Base-by-base conservation (phyloP, 2,113 vertebrate species). In the Sprattus sprattus region DNA sequence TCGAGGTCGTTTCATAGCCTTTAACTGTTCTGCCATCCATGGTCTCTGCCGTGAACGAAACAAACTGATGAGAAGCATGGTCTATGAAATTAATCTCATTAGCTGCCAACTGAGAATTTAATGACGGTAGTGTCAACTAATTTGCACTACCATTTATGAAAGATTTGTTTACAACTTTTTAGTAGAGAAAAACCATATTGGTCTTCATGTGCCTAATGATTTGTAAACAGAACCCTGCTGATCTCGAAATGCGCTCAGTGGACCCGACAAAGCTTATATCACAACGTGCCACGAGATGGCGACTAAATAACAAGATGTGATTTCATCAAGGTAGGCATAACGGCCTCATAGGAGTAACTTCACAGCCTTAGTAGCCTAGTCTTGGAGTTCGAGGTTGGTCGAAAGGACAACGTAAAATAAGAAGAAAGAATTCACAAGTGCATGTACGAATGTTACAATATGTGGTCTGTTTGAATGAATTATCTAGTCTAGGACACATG, bases 41-140 rank as follows among this genome's bases (percentile, higher is more conserved):
- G 28, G 25, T 71, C 25, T 71, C 60, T 25, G 25, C 7, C n/a
- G 15, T 75, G 25, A 75, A 13, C 2, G 71, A 78, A 32, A 78
- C 28, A 78, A 78, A 78, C 28, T 78, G 28, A 16, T 75, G 28
- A 78, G 71, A 78, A 32, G 71, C 71, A 78, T 78, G 32, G 28
- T 78, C 71, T 78, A 78, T 78, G 71, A 78, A 78, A 78, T 78
- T 78, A 78, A 78, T 78, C 71, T 78, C 28, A 39, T 78, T 15
- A 78, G 28, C 32, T 32, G 28, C 71, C 28, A 15, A 78, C 71
- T 32, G 67, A 75, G 67, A 75, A 39, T 75, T 75, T 75, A 75
- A 75, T 75, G 67, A 75, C 11, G 16, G 22, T 25, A 67, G 52
- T 28, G 25, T 75, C 10, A 75, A 75, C 28, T 32, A 67, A 67